Conservation (phyloP, 1,140 invertebrate genomes). For the Xylocopa sonorina region DNA sequence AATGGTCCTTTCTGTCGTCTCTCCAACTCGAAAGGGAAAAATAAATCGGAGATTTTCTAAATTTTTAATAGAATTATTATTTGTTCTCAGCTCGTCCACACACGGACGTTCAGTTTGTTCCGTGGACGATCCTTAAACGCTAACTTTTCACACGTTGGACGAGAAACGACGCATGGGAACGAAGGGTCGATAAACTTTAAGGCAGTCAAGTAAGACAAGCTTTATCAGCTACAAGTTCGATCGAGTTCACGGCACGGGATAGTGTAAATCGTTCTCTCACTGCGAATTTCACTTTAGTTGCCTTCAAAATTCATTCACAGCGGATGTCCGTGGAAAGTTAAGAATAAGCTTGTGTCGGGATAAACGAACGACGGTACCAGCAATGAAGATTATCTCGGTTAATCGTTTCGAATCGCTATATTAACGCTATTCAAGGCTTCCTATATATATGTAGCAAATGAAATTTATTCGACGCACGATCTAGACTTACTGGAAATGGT, state of each 20-base stretch:
- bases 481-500: background rate
- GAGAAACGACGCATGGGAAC: conserved; percentile 25
- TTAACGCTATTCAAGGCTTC: background rate
- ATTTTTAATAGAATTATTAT: conserved; percentile 34
- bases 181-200: conserved; percentile 14
- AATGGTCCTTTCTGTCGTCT: background rate
- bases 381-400: background rate
- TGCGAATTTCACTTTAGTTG: too few relatives aligned
- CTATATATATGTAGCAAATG: background rate
- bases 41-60: background rate
- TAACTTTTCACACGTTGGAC: conserved; percentile 22
- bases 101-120: conserved; percentile 3
- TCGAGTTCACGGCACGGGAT: background rate
- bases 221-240: conserved; percentile 12
- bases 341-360: background rate
- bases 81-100: conserved; percentile 6
- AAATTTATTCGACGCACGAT: too few relatives aligned
- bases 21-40: background rate
- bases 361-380: background rate
- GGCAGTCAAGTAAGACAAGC: conserved; percentile 21
- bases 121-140: conserved; percentile 14
- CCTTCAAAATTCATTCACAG: too few relatives aligned
- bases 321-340: background rate
- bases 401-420: too few relatives aligned
- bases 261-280: background rate